Percentiles rank a stretch among this genome's conserved stretches.
Evolutionary conservation across 2,797 vertebrate genomes (phyloP).

Genomic region (Smutsia temminckii): DNA sequence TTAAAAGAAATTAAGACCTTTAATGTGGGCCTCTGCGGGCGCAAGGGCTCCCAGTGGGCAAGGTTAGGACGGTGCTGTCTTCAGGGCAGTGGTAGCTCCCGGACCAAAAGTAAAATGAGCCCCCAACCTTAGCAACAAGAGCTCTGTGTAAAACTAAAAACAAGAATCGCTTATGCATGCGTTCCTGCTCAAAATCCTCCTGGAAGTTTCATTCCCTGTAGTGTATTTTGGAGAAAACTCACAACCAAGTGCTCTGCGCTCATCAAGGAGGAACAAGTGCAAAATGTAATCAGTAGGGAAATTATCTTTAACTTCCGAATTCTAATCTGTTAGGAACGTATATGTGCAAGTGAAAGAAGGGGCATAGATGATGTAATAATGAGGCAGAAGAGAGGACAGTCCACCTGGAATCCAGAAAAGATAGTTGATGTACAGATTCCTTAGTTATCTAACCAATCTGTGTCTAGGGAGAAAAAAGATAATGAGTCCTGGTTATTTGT

Average conservation of each 20-base stretch:
- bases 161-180: background rate
- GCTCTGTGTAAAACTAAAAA: background rate
- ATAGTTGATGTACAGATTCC: background rate
- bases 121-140: background rate
- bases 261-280: background rate
- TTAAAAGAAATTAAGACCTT: background rate
- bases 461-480: background rate
- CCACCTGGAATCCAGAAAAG: background rate
- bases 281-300: background rate
- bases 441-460: background rate
- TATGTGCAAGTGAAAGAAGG: background rate
- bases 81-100: background rate
- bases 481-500: background rate
- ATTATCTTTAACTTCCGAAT: background rate
- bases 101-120: background rate
- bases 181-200: background rate
- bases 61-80: background rate
- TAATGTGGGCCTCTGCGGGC: background rate
- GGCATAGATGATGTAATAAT: background rate
- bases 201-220: background rate
- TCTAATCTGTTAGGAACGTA: background rate
- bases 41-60: background rate
- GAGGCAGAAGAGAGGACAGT: background rate
- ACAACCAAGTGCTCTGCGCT: background rate
- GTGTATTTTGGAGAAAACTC: background rate